These are phyloP conservation scores for Trachelus tabidus DNA, from an alignment of 2,888 invertebrate species.

Conservation along the genomic window DNA sequence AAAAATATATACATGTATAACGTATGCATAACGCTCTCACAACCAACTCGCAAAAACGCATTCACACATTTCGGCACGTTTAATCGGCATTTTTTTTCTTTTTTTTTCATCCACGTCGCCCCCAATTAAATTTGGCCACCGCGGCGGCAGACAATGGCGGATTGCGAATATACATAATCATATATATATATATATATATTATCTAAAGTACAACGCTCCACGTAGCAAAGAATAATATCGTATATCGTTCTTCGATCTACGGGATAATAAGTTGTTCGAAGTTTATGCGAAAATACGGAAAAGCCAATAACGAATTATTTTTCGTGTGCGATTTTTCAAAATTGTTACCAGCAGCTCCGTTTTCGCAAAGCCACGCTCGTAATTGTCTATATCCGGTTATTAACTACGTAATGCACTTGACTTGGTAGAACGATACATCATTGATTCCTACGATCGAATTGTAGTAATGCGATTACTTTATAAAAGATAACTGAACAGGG, in stretches of 20 bases:
- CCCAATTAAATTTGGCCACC: background rate
- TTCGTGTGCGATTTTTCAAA: background rate
- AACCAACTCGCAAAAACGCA: too few relatives aligned
- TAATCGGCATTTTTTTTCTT: background rate
- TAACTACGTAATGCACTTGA: slow-evolving; percentile 34
- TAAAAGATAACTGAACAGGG: background rate
- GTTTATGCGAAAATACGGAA: background rate
- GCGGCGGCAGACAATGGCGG: background rate
- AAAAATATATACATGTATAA: too few relatives aligned
- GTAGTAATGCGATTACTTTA: background rate
- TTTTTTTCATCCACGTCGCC: background rate
- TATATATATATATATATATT: slow-evolving; percentile 10
- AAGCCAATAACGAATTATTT: background rate
- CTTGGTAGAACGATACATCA: slow-evolving; percentile 12
- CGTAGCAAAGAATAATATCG: slow-evolving; percentile 11
- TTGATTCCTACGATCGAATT: background rate
- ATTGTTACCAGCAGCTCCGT: background rate
- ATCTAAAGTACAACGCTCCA: slow-evolving; percentile 11
- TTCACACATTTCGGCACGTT: slow-evolving; percentile 3
- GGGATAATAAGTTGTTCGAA: background rate
- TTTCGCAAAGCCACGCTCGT: background rate
- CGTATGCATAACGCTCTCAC: too few relatives aligned
- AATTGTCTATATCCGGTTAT: slow-evolving; percentile 20
- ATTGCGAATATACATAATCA: background rate
- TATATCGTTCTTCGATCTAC: slow-evolving; percentile 1